Percentiles rank a stretch among this genome's conserved stretches.
Conservation (phyloP, 2,797 vertebrate species). For the Australoheros facetus region DNA sequence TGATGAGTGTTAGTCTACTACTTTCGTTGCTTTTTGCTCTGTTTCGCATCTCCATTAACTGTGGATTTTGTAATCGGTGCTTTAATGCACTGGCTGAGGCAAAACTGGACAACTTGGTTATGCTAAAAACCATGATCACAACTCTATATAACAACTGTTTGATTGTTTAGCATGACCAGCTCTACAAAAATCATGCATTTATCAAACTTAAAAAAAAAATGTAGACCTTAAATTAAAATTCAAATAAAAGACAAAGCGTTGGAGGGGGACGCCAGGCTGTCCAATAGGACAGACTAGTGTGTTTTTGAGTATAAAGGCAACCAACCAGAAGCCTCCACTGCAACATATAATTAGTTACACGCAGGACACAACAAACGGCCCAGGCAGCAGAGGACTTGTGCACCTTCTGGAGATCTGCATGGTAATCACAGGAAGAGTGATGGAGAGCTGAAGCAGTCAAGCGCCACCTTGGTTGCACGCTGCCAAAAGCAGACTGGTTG, state of each 20-base stretch:
- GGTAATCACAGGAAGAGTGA: not conserved
- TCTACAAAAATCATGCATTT: not conserved
- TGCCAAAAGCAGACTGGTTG: not conserved
- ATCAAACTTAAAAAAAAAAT: not conserved
- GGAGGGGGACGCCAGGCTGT: not conserved
- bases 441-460: constrained; percentile 2
- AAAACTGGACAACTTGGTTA: not conserved
- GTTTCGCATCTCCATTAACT: not conserved
- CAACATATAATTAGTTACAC: not conserved
- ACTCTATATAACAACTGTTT: not conserved
- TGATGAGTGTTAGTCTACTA: not conserved
- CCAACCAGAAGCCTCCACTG: not conserved
- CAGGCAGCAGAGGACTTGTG: not conserved
- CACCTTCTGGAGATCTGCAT: not conserved
- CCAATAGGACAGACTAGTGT: not conserved
- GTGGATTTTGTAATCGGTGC: not conserved
- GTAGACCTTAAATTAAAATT: not conserved
- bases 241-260: not conserved
- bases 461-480: not conserved
- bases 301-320: not conserved
- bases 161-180: not conserved
- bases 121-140: not conserved
- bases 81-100: not conserved
- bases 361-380: not conserved
- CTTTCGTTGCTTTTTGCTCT: not conserved